phyloP scores from a whole-genome alignment of 2,888 invertebrate species.

The Amphipoea oculea region DNA sequence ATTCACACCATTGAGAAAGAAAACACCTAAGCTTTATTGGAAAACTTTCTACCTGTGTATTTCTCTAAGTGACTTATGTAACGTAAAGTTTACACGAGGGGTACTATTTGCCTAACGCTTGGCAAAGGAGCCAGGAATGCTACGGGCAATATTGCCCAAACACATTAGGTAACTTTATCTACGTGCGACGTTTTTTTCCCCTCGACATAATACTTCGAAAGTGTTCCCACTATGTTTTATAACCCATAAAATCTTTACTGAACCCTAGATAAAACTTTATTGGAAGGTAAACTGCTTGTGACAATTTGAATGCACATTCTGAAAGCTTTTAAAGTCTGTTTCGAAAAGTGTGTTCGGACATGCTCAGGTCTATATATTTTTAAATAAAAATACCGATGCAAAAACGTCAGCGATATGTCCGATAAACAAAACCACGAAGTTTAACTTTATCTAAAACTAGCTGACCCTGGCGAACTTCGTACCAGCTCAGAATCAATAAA shows the following conservation, averaged over 20 bases:
- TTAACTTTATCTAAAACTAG: background rate
- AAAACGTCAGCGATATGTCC: background rate
- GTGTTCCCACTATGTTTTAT: constrained; percentile 34
- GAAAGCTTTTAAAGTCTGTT: constrained; percentile 9
- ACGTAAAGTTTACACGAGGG: background rate
- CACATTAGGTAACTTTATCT: constrained; percentile 23
- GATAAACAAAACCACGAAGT: background rate
- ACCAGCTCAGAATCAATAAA: too few relatives aligned
- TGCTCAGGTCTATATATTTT: background rate
- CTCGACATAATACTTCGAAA: constrained; percentile 10
- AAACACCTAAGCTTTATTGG: background rate
- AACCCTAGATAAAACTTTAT: constrained; percentile 20
- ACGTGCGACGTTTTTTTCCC: constrained; percentile 1
- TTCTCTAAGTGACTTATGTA: background rate
- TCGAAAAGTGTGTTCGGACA: background rate
- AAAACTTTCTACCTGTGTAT: background rate
- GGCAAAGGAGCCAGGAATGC: background rate
- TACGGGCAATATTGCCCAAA: background rate
- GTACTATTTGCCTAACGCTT: background rate
- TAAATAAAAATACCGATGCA: background rate
- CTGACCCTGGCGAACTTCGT: too few relatives aligned
- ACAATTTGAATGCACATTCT: constrained; percentile 21
- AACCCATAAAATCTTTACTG: constrained; percentile 41
- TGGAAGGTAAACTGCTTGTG: constrained; percentile 16
- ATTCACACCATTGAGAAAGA: background rate